Base-by-base conservation (phyloP, 1,140 invertebrate genomes). In the Drosophila mayri region DNA sequence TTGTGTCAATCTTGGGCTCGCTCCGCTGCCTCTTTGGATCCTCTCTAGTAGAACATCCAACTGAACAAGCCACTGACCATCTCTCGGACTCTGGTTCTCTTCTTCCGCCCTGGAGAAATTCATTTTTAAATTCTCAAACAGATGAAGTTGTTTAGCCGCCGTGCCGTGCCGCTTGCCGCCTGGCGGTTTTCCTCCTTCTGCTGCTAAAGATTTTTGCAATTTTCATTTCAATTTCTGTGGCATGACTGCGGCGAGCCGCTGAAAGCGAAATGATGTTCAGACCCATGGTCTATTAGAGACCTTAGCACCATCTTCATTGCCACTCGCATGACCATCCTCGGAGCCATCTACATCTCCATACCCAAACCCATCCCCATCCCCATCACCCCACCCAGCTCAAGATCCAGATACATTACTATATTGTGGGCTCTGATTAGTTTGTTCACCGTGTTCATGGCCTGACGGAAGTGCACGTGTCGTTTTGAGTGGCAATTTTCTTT, bases 61-160 rank as follows among this genome's bases (percentile, higher is more conserved):
- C 28, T 28, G 28, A 28, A 28, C 28, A 30, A 30, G 28, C 28
- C 8, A 30, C 28, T 11, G 30, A 20, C 30, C 50, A 32, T 18
- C 28, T 30, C 6, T 30, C 4, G 32, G 18, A 4, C 8, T 43
- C 43, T 14, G 46, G 46, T n/a, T 49, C 44, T 18, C 20, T 32
- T 60, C 66, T 55, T 65, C 68, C 60, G 71, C 61, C 47, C 59
- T 85, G 62, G 79, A 77, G 67, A 74, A 81, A 81, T 73, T 81
- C 75, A 79, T 86, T 86, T 86, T 55, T 61, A 65, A 86, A 86
- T 73, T 77, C 43, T 52, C 58, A 47, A 66, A 77, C 81, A 85
- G 85, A 90, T 90, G 86, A 90, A 90, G 85, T 90, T 90, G 85
- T 90, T 88, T 81, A 90, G 86, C 75, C 84, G 85, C 81, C 82